These are phyloP conservation scores for Pyrgus malvae DNA, from an alignment of 2,888 invertebrate genomes.

Conservation along the genomic window DNA sequence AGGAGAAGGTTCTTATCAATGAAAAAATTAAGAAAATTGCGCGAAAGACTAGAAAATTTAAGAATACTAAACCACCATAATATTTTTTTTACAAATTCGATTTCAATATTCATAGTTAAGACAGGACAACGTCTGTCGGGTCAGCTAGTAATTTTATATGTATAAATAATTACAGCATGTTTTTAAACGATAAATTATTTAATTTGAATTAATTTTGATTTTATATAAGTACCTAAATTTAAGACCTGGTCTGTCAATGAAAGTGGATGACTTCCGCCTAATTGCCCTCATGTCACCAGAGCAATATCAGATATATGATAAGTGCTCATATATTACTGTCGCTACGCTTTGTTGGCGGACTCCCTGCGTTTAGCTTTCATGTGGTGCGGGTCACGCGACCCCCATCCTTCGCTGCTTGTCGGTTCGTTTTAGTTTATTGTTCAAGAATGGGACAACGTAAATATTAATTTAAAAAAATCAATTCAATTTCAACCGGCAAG, in stretches of 20 bases:
- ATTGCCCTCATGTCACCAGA: conserved; percentile 23
- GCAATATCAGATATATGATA: conserved; percentile 22
- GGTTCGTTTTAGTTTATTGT: conserved; percentile 42
- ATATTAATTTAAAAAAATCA: conserved; percentile 12
- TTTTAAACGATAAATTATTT: too few species aligned
- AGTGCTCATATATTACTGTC: conserved; percentile 21
- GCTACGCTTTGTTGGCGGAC: conserved; percentile 24
- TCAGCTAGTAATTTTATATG: too few species aligned
- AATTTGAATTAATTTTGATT: too few species aligned
- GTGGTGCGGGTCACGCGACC: conserved; percentile 65
- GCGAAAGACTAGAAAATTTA: too few species aligned
- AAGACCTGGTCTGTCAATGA: conserved; percentile 2
- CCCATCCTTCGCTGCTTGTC: conserved; percentile 47
- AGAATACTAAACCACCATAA: too few species aligned
- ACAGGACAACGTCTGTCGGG: too few species aligned
- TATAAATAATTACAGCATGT: too few species aligned
- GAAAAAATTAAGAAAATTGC: too few species aligned
- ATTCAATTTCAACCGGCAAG: not conserved
- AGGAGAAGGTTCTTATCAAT: too few species aligned
- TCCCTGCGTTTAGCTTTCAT: conserved; percentile 27
- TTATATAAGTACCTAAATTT: too few species aligned
- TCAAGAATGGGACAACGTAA: conserved; percentile 28
- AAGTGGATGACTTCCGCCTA: conserved; percentile 8
- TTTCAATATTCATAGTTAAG: too few species aligned
- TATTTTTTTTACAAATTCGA: too few species aligned